A percentile compares a stretch with the other conserved stretches of the same genome.
phyloP scores from a whole-genome alignment of 2,797 vertebrate genomes.

The Pterois miles region DNA sequence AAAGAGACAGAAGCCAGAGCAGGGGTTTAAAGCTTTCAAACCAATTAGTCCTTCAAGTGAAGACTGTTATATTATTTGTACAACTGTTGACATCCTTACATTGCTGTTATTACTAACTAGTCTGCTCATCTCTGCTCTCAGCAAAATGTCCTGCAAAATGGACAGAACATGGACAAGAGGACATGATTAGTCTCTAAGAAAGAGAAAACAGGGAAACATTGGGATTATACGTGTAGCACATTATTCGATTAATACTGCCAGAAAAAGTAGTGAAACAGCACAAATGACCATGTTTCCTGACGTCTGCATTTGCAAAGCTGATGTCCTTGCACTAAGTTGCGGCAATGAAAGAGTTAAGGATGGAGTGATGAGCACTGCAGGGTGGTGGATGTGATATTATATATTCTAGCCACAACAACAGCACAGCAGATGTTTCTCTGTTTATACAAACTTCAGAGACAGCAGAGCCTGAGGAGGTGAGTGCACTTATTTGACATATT shows the following conservation, averaged over 20 bases:
- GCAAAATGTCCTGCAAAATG: constrained; percentile 9
- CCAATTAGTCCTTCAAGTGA: neutral
- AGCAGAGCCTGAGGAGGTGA: constrained; percentile 58
- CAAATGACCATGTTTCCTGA: neutral
- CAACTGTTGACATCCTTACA: neutral
- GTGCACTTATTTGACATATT: constrained; percentile 37
- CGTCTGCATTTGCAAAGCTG: neutral
- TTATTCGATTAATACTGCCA: neutral
- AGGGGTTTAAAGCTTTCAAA: neutral
- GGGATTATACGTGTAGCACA: neutral
- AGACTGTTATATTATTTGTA: neutral
- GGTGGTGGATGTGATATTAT: constrained; percentile 59
- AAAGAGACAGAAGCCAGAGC: constrained; percentile 1
- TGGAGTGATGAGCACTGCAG: constrained; percentile 63
- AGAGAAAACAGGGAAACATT: neutral
- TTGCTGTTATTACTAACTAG: neutral
- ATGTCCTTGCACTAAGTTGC: neutral
- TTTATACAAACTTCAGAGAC: constrained; percentile 27
- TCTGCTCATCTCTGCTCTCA: neutral
- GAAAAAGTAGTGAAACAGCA: neutral
- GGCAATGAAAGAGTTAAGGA: constrained; percentile 77
- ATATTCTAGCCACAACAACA: constrained; percentile 48
- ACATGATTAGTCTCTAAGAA: neutral
- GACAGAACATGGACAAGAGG: constrained; percentile 25
- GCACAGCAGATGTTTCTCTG: constrained; percentile 57